These are phyloP conservation scores for Nymphalis polychloros DNA, from an alignment of 2,888 invertebrate genomes.

Conservation along the genomic window DNA sequence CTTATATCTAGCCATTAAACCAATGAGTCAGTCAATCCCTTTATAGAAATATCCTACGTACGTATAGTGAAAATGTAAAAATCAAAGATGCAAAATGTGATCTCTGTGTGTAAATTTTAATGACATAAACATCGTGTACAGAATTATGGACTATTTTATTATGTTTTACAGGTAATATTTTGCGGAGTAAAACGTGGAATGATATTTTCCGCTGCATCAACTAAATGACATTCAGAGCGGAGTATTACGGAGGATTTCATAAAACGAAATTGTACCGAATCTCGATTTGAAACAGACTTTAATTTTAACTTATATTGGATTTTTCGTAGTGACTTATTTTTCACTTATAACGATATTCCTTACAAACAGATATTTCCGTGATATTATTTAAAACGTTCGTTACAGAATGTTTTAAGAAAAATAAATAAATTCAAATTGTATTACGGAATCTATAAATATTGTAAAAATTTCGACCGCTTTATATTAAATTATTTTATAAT, in stretches of 20 bases:
- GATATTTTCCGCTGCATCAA: constrained; percentile 7
- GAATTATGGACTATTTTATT: neutral
- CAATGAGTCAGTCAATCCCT: too few species aligned
- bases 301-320: constrained; percentile 15
- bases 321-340: constrained; percentile 3
- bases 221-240: constrained; percentile 9
- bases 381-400: too few species aligned
- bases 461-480: too few species aligned
- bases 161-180: neutral
- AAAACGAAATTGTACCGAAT: constrained; percentile 9
- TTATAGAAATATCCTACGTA: too few species aligned
- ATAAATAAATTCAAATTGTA: too few species aligned
- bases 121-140: neutral
- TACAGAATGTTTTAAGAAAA: too few species aligned
- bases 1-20: too few species aligned
- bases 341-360: neutral
- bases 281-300: constrained; percentile 12
- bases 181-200: neutral
- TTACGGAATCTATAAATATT: too few species aligned
- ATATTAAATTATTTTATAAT: too few species aligned
- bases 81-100: too few species aligned
- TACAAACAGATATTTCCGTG: neutral
- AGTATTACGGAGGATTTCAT: constrained; percentile 11
- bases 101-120: too few species aligned
- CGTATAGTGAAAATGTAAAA: too few species aligned